A percentile compares a stretch with the other conserved stretches of the same genome.
Evolutionary conservation across 2,113 vertebrate genomes (phyloP).

Genomic region (Macrotus californicus): DNA sequence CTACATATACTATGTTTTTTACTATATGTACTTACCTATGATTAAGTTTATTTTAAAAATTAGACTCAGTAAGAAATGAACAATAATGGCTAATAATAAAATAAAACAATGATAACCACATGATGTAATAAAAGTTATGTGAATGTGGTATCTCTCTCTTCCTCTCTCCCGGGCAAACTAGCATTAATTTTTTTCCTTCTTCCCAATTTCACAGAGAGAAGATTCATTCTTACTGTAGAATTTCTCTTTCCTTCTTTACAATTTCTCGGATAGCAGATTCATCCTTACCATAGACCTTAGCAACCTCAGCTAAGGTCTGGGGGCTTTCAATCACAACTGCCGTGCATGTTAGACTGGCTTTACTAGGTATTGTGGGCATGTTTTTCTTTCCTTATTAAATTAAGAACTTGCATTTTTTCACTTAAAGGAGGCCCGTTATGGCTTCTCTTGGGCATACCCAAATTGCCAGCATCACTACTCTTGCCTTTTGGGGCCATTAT

Average conservation of each 20-base stretch:
- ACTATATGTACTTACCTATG: background rate
- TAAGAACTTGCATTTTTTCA: background rate
- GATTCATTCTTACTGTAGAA: background rate
- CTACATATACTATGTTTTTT: background rate
- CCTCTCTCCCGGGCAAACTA: background rate
- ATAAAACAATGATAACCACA: background rate
- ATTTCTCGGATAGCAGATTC: background rate
- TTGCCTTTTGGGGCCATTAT: background rate
- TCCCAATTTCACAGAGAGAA: background rate
- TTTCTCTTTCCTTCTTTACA: background rate
- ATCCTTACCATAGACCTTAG: background rate
- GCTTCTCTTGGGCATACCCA: background rate
- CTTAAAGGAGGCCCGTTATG: background rate
- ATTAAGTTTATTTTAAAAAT: background rate
- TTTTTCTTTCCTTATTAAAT: background rate
- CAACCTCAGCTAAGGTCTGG: background rate
- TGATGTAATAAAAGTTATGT: background rate
- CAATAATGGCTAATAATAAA: background rate
- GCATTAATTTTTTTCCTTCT: background rate
- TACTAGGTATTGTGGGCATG: background rate
- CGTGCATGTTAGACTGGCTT: background rate
- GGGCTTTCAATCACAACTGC: background rate
- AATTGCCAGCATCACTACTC: background rate
- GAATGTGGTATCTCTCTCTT: background rate
- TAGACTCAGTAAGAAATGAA: background rate